Conservation (phyloP, 1,140 invertebrate genomes). For the Gryllus bimaculatus region DNA sequence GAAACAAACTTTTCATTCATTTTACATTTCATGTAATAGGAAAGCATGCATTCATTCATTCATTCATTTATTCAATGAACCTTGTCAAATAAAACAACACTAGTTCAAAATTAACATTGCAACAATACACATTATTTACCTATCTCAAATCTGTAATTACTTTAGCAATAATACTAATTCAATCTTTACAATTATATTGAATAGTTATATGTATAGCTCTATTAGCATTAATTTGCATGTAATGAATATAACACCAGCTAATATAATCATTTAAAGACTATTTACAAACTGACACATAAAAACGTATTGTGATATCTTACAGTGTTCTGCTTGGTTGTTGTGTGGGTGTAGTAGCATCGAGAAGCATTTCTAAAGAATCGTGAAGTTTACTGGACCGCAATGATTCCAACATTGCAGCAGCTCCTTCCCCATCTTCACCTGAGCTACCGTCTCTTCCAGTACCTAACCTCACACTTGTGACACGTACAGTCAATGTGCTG, state of each 20-base stretch:
- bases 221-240: neutral
- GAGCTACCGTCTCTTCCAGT: neutral
- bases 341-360: constrained; percentile 32
- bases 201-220: neutral
- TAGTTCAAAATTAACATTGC: no score
- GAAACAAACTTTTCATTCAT: neutral
- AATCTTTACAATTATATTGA: no score
- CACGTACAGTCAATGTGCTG: constrained; percentile 50
- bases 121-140: no score
- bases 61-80: no score
- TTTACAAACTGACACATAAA: no score
- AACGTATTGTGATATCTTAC: neutral
- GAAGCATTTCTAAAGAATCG: constrained; percentile 31
- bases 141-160: no score
- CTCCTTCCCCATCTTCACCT: neutral
- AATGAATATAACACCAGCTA: neutral
- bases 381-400: constrained; percentile 23
- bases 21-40: neutral
- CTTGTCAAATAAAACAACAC: no score
- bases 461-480: constrained; percentile 41
- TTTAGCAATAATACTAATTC: no score
- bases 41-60: no score
- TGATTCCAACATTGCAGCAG: constrained; percentile 19
- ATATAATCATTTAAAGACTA: no score
- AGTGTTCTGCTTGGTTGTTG: neutral